Base-by-base conservation (phyloP, 2,888 invertebrate species). In the Charanyca ferruginea region DNA sequence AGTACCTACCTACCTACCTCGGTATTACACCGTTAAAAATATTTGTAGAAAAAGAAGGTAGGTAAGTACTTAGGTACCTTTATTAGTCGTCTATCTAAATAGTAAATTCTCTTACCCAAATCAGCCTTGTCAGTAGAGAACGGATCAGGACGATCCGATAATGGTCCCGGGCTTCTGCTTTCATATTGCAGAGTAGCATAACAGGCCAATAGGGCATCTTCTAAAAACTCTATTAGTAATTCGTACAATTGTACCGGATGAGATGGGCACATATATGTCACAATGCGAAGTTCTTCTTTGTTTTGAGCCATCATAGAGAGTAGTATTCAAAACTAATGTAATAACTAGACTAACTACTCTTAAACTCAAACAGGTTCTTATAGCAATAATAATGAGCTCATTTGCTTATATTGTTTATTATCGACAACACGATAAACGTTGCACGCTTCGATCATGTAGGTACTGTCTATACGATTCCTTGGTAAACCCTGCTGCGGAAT, bases 201-300 rank as follows among this genome's bases (percentile, higher is more conserved):
- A 73, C 95, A 93, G 44, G 92, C 91, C 51, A 96, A 80, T n/a
- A n/a, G n/a, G 7, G 93, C 87, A 35, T 94, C 91, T 83, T 97
- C 97, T 70, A 97, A 84, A 66, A 96, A 92, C 60, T 96, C 93
- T 84, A 96, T 81, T 45, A 96, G 91, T 67, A 95, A 87, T 85
- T 97, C 96, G 87, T 96, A 97, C 49, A 96, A 85, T 82, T 96
- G 96, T 47, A 97, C 95, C 6, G 96, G 96, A 73, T 96, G 95
- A 52, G 96, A 96, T 16, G 97, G 97, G 76, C 96, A 96, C 95
- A 97, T 95, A 84, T 96, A 97, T 0, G 97, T 96, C 72, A 96
- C 93, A 51, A 96, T 85, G 13, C 96, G 94, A 63, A 97, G 86
- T 75, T 94, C 93, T 65, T 83, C 79, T 77, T 90, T 92, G 61